Conservation (phyloP, 37 sponge, comb jelly and placozoan species). For the Agelas oroides region DNA sequence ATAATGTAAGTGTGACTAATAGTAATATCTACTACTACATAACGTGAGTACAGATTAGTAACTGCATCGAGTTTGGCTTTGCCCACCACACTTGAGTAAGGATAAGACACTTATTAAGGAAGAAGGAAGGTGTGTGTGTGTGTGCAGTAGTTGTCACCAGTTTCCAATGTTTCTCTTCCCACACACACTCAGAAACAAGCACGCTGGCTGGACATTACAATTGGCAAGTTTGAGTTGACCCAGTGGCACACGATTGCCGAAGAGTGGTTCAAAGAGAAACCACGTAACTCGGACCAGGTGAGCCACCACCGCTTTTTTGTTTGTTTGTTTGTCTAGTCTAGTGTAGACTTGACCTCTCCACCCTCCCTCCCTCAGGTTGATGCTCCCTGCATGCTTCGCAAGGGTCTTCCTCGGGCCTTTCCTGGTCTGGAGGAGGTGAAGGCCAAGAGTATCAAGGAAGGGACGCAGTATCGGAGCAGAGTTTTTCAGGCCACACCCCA, state of each 20-base stretch:
- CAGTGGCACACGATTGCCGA: constrained; percentile 90
- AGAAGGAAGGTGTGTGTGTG: too few relatives aligned
- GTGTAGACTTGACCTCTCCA: too few relatives aligned
- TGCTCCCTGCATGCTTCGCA: constrained; percentile 85
- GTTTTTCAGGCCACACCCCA: constrained; percentile 75
- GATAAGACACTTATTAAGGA: too few relatives aligned
- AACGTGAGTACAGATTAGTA: too few relatives aligned
- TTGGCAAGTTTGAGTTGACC: constrained; percentile 86
- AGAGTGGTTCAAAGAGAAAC: constrained; percentile 88
- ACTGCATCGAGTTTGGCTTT: too few relatives aligned
- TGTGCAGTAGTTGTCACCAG: too few relatives aligned
- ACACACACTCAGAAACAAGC: constrained; percentile 46
- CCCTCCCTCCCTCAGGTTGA: constrained; percentile 36
- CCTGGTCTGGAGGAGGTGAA: constrained; percentile 92
- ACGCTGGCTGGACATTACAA: constrained; percentile 79
- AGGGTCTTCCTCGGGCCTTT: constrained; percentile 89
- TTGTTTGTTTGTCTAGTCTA: too few relatives aligned
- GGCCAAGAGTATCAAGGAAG: constrained; percentile 80
- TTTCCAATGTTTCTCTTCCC: too few relatives aligned
- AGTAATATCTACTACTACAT: too few relatives aligned
- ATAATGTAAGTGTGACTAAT: constrained; percentile 31
- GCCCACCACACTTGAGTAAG: too few relatives aligned
- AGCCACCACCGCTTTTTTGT: too few relatives aligned
- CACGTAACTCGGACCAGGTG: constrained; percentile 80
- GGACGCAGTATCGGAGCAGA: constrained; percentile 86